Evolutionary conservation across 2,888 invertebrate species (phyloP).

Genomic region (Folsomia candida): DNA sequence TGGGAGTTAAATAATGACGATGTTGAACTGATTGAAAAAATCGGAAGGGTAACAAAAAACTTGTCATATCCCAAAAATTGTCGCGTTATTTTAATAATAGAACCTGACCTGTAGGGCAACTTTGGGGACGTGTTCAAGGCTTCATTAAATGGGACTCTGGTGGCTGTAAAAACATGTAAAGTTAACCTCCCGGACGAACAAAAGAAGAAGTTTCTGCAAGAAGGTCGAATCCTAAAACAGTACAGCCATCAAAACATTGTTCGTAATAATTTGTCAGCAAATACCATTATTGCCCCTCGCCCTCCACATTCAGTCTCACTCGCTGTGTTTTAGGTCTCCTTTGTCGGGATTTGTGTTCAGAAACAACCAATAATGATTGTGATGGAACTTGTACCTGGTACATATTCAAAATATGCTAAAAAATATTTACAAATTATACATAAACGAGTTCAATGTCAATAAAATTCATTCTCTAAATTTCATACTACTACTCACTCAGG

Average conservation of each 20-base stretch:
- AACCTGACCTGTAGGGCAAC: conserved; percentile 89
- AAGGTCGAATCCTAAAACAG: conserved; percentile 83
- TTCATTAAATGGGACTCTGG: conserved; percentile 76
- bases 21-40: conserved; percentile 84
- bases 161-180: conserved; percentile 93
- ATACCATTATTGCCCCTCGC: too few species aligned
- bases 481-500: too few species aligned
- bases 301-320: too few species aligned
- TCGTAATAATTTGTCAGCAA: too few species aligned
- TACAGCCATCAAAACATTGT: conserved; percentile 97
- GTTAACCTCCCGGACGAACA: conserved; percentile 89
- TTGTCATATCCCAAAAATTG: neutral
- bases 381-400: conserved; percentile 91
- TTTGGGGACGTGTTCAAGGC: conserved; percentile 97
- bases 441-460: too few species aligned
- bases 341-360: conserved; percentile 96
- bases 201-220: conserved; percentile 90
- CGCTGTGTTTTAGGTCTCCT: too few species aligned
- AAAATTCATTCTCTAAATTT: too few species aligned
- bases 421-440: neutral
- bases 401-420: conserved; percentile 31
- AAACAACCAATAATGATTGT: conserved; percentile 99
- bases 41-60: conserved; percentile 73
- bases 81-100: conserved; percentile 1
- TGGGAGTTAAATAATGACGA: conserved; percentile 97